Percentiles rank a stretch among this genome's conserved stretches.
Conservation (phyloP, 2,113 vertebrate genomes). For the Arothron firmamentum region DNA sequence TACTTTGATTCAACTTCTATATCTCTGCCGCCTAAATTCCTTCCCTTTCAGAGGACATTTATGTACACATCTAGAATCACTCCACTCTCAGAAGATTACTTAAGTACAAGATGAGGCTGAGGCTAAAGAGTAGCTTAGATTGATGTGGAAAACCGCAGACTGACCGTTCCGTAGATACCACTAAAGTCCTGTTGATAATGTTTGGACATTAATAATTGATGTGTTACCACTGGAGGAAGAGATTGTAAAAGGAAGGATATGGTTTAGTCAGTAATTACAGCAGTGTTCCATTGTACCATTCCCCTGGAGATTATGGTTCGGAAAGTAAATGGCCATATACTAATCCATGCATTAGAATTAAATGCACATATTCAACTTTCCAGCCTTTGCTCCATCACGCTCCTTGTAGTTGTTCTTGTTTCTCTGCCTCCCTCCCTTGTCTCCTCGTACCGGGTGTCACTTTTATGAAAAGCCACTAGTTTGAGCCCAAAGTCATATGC, state of each 20-base stretch:
- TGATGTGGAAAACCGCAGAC: conserved; percentile 40
- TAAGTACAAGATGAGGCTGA: too few relatives aligned
- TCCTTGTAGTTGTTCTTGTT: conserved; percentile 6
- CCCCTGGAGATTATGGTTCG: conserved; percentile 49
- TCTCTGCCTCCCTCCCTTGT: conserved; percentile 1
- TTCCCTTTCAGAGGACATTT: too few relatives aligned
- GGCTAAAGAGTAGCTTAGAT: conserved; percentile 22
- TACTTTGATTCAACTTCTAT: too few relatives aligned
- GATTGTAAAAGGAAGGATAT: conserved; percentile 27
- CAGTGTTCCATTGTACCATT: conserved; percentile 33
- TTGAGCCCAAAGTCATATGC: too few relatives aligned
- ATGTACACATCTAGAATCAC: too few relatives aligned
- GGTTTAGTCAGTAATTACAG: conserved; percentile 49
- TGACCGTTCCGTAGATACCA: conserved; percentile 28
- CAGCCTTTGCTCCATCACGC: conserved; percentile 13
- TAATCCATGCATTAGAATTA: conserved; percentile 56
- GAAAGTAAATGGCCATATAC: conserved; percentile 48
- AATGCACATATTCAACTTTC: conserved; percentile 46
- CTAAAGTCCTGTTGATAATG: conserved; percentile 49
- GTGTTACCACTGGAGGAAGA: conserved; percentile 9
- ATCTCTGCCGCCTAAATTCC: too few relatives aligned
- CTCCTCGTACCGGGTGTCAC: conserved; percentile 2
- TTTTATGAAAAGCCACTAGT: background rate
- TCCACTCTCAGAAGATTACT: too few relatives aligned
- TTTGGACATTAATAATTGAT: conserved; percentile 65